Evolutionary conservation across 35 echinoderm and acorn worm species (phyloP), one percentile per base, ranked within the genome.

Genomic region (Hemicentrotus pulcherrimus): DNA sequence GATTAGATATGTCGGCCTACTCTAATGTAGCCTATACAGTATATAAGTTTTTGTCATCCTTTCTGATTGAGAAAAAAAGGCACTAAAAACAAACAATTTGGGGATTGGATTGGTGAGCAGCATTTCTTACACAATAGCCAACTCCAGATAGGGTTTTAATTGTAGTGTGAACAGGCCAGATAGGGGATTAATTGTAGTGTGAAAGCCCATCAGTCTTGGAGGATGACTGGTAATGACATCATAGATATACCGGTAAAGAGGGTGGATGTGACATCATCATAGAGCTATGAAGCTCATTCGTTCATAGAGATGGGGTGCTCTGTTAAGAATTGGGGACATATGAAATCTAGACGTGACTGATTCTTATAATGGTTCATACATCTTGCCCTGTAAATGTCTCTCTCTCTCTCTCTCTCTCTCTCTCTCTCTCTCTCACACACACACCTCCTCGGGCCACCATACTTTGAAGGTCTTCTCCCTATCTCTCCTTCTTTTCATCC

Each of bases 161-260:
- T 28, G 22, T 78, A n/a, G 65, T 78, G 65, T n/a, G 52, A 59
- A 59, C 52, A 78, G 65, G 19, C 5, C 65, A 78, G 65, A 78
- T 22, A 78, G 19, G 18, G 65, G 50, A 55, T 55, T 55, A 11
- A 55, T 55, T 55, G 4, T 78, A 78, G 65, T 78, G 65, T 78
- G 65, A 78, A 78, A 78, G 65, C 5, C 22, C 28, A 22, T 78
- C 0, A 7, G 65, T 28, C 50, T 14, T 14, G 1, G 65, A 28
- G 65, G 19, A 78, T 78, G 65, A 78, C 65, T 78, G 65, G 65
- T 78, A 78, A 78, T 78, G 65, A 78, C 65, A 78, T 78, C 65
- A 78, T 78, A 28, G 65, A 28, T 78, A 78, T 78, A n/a, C n/a
- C n/a, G n/a, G n/a, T n/a, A 78, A 78, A 22, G 19, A 78, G 65